Conservation (phyloP, 2,797 vertebrate genomes). For the Cheirogaleus major region DNA sequence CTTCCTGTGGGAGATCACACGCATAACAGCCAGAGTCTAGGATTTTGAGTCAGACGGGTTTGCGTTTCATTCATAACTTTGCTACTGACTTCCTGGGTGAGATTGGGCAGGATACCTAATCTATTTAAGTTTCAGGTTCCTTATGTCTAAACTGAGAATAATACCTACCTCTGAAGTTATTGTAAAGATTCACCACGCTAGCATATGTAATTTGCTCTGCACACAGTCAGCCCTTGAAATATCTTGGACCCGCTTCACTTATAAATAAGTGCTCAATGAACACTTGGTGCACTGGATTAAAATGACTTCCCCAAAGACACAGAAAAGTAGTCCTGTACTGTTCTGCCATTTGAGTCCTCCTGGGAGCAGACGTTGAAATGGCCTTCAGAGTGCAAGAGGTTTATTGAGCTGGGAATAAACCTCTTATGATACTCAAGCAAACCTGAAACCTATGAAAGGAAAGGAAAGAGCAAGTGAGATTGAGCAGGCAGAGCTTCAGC, state of each 20-base stretch:
- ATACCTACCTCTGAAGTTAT: not conserved
- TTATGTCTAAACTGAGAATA: not conserved
- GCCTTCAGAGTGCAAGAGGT: not conserved
- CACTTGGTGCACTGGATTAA: not conserved
- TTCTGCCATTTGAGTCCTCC: not conserved
- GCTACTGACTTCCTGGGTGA: not conserved
- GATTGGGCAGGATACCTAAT: not conserved
- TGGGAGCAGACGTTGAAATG: not conserved
- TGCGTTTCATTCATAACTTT: not conserved
- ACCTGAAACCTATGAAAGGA: not conserved
- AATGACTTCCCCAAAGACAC: not conserved
- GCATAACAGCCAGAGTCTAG: not conserved
- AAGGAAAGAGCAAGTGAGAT: not conserved
- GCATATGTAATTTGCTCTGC: not conserved
- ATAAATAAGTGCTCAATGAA: not conserved
- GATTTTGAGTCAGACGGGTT: not conserved
- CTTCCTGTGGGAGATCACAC: not conserved
- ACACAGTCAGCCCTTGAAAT: not conserved
- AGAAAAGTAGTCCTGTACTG: not conserved
- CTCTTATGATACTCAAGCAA: not conserved
- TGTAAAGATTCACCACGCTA: not conserved
- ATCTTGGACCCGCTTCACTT: not conserved
- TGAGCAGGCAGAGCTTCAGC: not conserved
- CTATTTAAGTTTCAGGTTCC: not conserved
- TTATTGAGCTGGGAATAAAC: not conserved